These are phyloP conservation scores for Musca vetustissima DNA, from an alignment of 1,140 invertebrate genomes.

Conservation along the genomic window DNA sequence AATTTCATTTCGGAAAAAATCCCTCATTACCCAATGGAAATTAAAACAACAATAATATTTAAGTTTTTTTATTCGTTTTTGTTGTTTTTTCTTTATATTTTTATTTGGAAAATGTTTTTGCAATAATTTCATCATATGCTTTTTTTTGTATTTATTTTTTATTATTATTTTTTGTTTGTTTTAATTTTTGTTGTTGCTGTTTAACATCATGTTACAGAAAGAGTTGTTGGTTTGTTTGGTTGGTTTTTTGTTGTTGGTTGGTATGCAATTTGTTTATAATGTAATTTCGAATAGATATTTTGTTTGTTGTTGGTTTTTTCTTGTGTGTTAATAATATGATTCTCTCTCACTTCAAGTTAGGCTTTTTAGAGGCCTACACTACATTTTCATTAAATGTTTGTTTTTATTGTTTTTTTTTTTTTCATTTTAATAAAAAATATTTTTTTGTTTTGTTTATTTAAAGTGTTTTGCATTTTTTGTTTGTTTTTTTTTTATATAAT, in stretches of 20 bases:
- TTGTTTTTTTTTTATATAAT: conserved; percentile 14
- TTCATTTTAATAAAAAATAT: conserved; percentile 14
- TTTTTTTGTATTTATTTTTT: conserved; percentile 19
- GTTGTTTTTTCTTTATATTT: conserved; percentile 16
- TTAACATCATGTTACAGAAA: conserved; percentile 6
- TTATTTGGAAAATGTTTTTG: conserved; percentile 10
- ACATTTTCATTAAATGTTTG: neutral
- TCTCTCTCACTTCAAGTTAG: neutral
- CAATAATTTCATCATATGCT: conserved; percentile 16
- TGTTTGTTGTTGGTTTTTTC: neutral
- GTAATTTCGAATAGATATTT: neutral
- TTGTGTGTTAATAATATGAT: conserved; percentile 5
- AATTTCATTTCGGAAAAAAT: too few relatives aligned
- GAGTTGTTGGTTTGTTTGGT: conserved; percentile 9
- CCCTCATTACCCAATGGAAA: too few relatives aligned
- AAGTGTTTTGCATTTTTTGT: conserved; percentile 16
- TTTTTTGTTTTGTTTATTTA: conserved; percentile 1
- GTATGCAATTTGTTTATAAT: conserved; percentile 23
- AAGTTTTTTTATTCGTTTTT: conserved; percentile 21
- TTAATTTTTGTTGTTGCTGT: conserved; percentile 25
- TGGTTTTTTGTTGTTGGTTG: conserved; percentile 16
- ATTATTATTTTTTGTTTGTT: conserved; percentile 20
- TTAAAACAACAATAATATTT: neutral
- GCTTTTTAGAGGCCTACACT: neutral
- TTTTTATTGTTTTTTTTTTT: neutral